Evolutionary conservation across 2,888 invertebrate species (phyloP).

Genomic region (Limnephilus marmoratus): DNA sequence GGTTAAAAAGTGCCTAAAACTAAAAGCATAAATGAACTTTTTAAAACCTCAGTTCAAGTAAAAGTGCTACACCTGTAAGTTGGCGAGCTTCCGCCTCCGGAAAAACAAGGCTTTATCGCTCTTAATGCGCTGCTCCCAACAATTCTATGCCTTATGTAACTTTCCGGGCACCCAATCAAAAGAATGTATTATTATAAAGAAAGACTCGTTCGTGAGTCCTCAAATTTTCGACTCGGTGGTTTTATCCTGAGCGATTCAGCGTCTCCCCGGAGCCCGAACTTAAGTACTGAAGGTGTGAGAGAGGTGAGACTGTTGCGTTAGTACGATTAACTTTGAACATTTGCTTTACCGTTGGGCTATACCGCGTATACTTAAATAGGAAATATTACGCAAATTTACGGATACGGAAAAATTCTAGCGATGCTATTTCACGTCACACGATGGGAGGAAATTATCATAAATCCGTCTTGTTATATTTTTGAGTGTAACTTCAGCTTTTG

Average conservation of each 20-base stretch:
- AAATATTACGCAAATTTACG: slow-evolving; percentile 19
- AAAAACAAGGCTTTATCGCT: slow-evolving; percentile 45
- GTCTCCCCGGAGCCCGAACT: background rate
- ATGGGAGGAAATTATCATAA: background rate
- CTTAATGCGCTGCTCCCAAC: background rate
- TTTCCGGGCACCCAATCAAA: background rate
- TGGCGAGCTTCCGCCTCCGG: slow-evolving; percentile 39
- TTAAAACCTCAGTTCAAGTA: slow-evolving; percentile 55
- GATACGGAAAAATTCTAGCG: background rate
- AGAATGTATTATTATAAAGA: background rate
- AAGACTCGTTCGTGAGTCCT: background rate
- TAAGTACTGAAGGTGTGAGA: slow-evolving; percentile 5
- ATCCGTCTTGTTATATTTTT: background rate
- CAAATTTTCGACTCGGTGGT: background rate
- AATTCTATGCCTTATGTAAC: background rate
- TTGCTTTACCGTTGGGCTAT: slow-evolving; percentile 25
- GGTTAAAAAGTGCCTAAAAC: slow-evolving; percentile 44
- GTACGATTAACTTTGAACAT: slow-evolving; percentile 41
- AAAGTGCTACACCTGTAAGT: slow-evolving; percentile 57
- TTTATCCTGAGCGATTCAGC: background rate
- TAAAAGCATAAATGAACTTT: slow-evolving; percentile 61
- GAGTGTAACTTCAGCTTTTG: background rate
- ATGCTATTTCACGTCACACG: background rate
- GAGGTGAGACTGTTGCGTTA: slow-evolving; percentile 31
- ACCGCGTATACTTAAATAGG: slow-evolving; percentile 19